These are phyloP conservation scores for Tarsius wallacei DNA, from an alignment of 2,797 vertebrate species.

Conservation along the genomic window DNA sequence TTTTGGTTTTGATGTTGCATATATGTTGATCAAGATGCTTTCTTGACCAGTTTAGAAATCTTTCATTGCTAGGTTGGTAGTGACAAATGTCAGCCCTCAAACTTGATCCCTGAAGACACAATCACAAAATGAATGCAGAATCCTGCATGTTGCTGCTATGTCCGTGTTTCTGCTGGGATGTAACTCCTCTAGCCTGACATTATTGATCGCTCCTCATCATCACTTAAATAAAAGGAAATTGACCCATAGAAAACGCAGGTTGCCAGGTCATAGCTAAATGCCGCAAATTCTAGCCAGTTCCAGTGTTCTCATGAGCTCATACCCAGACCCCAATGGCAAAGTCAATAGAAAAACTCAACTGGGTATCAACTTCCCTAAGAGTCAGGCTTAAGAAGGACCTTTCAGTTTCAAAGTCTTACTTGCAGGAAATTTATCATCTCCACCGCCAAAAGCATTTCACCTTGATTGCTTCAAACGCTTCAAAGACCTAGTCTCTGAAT, in stretches of 20 bases:
- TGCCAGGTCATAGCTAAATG: neutral
- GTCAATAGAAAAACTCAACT: neutral
- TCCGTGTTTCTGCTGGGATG: neutral
- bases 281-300: too few species aligned
- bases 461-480: neutral
- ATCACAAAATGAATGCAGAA: neutral
- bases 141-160: rapidly evolving
- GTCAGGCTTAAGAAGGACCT: neutral
- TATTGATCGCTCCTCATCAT: rapidly evolving
- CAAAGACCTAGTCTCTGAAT: neutral
- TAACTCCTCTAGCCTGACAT: neutral
- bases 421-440: neutral
- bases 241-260: rapidly evolving
- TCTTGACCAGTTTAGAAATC: neutral
- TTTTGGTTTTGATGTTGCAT: too few species aligned
- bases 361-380: neutral
- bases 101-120: neutral
- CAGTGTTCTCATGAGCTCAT: neutral
- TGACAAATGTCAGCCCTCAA: too few species aligned
- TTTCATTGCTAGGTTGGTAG: rapidly evolving
- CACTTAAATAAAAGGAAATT: neutral
- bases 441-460: neutral
- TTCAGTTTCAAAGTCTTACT: neutral
- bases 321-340: neutral
- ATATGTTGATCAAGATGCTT: neutral